phyloP scores from a whole-genome alignment of 2,113 vertebrate species.

The Atrichornis clamosus region DNA sequence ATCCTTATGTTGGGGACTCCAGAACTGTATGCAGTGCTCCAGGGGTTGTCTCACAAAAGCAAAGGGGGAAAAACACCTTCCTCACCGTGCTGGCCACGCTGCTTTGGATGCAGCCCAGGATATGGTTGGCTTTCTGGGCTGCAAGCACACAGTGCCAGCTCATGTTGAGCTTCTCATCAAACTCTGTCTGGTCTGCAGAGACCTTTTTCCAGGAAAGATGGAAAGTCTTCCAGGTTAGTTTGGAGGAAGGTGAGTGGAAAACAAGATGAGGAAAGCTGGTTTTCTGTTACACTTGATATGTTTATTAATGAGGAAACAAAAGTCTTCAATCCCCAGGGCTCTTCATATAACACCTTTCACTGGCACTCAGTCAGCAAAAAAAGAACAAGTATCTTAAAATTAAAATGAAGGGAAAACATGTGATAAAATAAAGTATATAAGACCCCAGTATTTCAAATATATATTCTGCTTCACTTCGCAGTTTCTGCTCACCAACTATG shows the following conservation, averaged over 20 bases:
- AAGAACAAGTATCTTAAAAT: slow-evolving; percentile 22
- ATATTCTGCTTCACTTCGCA: slow-evolving; percentile 64
- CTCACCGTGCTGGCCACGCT: background rate
- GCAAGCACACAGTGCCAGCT: background rate
- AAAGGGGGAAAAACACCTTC: background rate
- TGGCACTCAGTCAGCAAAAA: background rate
- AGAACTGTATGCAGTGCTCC: background rate
- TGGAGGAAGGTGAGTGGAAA: background rate
- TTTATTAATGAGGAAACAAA: slow-evolving; percentile 35
- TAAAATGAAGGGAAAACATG: slow-evolving; percentile 38
- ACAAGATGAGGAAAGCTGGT: background rate
- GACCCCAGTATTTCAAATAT: slow-evolving; percentile 52
- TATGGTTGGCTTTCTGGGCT: background rate
- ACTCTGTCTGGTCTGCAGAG: background rate
- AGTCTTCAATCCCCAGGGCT: background rate
- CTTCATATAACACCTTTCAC: background rate
- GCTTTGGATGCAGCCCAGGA: background rate
- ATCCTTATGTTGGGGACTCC: too few species aligned
- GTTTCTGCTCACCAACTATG: slow-evolving; percentile 49
- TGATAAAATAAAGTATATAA: slow-evolving; percentile 42
- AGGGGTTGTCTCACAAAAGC: background rate
- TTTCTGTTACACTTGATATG: background rate
- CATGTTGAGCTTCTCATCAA: background rate
- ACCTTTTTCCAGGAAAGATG: background rate
- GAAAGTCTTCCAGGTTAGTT: background rate